Evolutionary conservation across 2,797 vertebrate genomes (phyloP).

Genomic region (Paguma larvata): DNA sequence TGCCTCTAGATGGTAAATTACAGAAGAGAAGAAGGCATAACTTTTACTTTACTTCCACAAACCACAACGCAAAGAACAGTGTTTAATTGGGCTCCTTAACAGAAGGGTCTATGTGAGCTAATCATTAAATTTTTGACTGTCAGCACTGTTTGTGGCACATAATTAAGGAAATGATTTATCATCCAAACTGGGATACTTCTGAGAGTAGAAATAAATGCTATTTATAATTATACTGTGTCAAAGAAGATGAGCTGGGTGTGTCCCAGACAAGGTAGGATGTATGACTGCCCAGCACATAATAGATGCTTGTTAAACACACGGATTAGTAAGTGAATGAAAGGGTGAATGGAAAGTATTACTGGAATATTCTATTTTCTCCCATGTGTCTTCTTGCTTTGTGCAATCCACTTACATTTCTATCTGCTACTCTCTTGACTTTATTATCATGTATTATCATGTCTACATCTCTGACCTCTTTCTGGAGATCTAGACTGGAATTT

Average conservation of each 20-base stretch:
- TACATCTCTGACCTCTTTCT: neutral
- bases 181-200: slow-evolving; percentile 38
- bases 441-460: neutral
- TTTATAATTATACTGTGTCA: neutral
- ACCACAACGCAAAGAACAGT: neutral
- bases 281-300: neutral
- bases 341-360: neutral
- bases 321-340: slow-evolving; percentile 29
- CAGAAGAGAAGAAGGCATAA: neutral
- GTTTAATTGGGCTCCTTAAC: neutral
- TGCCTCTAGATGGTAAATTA: neutral
- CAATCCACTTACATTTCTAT: neutral
- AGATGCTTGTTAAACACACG: neutral
- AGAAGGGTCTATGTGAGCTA: neutral
- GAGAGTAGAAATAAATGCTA: neutral
- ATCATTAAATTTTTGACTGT: neutral
- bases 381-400: neutral
- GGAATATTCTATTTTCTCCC: neutral
- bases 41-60: neutral
- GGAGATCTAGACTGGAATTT: neutral
- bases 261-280: neutral
- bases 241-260: neutral
- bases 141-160: neutral
- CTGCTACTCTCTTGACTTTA: neutral
- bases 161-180: slow-evolving; percentile 22